Percentiles rank a stretch among this genome's conserved stretches.
Evolutionary conservation across 2,888 invertebrate species (phyloP).

Genomic region (Podabrus alpinus): DNA sequence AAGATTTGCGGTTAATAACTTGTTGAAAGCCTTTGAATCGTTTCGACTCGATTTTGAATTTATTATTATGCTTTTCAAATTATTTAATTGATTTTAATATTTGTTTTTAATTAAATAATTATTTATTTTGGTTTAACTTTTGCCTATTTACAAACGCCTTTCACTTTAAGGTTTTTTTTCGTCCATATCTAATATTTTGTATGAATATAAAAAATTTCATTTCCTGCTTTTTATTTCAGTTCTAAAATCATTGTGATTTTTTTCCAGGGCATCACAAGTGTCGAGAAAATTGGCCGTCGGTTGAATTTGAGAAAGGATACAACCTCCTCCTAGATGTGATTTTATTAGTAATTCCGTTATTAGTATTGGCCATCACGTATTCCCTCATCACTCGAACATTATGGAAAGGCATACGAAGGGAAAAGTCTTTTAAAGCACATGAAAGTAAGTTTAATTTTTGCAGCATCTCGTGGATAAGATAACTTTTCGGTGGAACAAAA

Average conservation of each 20-base stretch:
- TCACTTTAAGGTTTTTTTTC: too few relatives aligned
- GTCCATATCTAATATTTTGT: too few relatives aligned
- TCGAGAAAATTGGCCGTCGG: conserved; percentile 64
- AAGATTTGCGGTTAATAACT: conserved; percentile 5
- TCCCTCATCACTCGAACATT: conserved; percentile 61
- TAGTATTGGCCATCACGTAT: conserved; percentile 68
- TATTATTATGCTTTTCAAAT: neutral
- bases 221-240: neutral
- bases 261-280: conserved; percentile 64
- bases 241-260: conserved; percentile 9
- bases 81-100: neutral
- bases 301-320: conserved; percentile 62
- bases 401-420: conserved; percentile 54
- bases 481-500: neutral
- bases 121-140: neutral
- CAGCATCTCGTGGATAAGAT: neutral
- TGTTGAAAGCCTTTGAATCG: neutral
- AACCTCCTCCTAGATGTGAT: conserved; percentile 67
- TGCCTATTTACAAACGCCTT: neutral
- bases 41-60: neutral
- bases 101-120: neutral
- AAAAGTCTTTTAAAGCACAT: conserved; percentile 43
- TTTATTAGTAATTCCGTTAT: conserved; percentile 67
- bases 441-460: conserved; percentile 33
- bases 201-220: too few relatives aligned